These are phyloP conservation scores for Endotricha flammealis DNA, from an alignment of 2,888 invertebrate species.

Conservation along the genomic window DNA sequence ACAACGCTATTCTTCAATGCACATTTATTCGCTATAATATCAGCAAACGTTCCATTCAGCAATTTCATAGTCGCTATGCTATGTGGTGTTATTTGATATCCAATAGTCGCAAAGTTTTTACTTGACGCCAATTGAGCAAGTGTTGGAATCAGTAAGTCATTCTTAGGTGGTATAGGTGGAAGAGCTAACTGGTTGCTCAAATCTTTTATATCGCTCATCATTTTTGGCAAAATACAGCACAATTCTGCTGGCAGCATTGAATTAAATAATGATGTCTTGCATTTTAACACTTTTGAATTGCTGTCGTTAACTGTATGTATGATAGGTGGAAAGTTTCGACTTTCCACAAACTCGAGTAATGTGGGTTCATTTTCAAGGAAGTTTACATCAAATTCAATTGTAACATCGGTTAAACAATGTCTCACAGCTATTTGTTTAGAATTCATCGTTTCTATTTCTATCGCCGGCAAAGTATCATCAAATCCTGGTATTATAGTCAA, in stretches of 20 bases:
- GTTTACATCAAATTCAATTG: constrained; percentile 58
- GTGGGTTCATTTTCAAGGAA: too few species aligned
- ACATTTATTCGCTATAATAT: background rate
- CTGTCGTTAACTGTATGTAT: constrained; percentile 34
- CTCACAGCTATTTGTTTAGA: constrained; percentile 50
- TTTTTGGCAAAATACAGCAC: constrained; percentile 55
- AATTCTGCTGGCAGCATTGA: constrained; percentile 59
- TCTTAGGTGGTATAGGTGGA: constrained; percentile 21
- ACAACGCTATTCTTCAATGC: background rate
- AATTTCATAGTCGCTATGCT: constrained; percentile 15
- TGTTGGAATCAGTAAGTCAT: constrained; percentile 29
- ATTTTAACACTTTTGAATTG: constrained; percentile 49
- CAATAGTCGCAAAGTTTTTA: constrained; percentile 17
- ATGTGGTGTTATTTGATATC: constrained; percentile 13
- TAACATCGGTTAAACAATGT: constrained; percentile 49
- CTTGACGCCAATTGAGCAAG: constrained; percentile 29
- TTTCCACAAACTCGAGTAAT: too few species aligned
- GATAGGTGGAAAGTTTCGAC: too few species aligned
- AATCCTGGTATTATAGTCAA: constrained; percentile 41
- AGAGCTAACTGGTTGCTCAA: constrained; percentile 13
- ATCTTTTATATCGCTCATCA: constrained; percentile 40
- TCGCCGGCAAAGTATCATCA: constrained; percentile 33
- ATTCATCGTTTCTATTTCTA: constrained; percentile 46
- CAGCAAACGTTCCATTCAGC: background rate
- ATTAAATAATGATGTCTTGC: constrained; percentile 50